phyloP scores from a whole-genome alignment of 64 coral and sea anemone genomes.

The Dendronephthya gigantea region DNA sequence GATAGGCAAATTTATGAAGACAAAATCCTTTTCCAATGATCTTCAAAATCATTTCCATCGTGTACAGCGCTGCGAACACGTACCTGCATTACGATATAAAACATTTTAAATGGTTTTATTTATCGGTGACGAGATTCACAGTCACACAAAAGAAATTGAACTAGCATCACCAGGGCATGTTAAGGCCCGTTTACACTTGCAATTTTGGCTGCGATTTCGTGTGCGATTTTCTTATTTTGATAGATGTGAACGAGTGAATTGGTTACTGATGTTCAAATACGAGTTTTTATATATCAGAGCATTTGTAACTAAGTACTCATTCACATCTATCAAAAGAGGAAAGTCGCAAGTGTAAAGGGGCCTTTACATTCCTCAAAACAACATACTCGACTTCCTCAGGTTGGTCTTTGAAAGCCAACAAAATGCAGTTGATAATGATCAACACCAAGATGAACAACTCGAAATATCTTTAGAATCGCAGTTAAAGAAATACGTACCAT shows the following conservation, averaged over 20 bases:
- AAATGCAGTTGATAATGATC: slow-evolving; percentile 95
- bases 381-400: slow-evolving; percentile 95
- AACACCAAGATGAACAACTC: slow-evolving; percentile 97
- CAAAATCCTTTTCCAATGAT: slow-evolving; percentile 85
- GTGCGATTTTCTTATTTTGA: too few species aligned
- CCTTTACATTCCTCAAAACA: too few species aligned
- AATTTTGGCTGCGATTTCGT: too few species aligned
- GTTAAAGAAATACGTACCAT: slow-evolving; percentile 45
- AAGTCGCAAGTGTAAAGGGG: too few species aligned
- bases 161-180: too few species aligned
- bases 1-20: slow-evolving; percentile 79
- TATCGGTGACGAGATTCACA: not conserved
- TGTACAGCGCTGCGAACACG: slow-evolving; percentile 88
- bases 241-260: too few species aligned
- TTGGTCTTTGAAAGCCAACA: slow-evolving; percentile 72
- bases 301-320: too few species aligned
- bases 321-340: too few species aligned
- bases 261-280: too few species aligned
- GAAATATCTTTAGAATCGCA: slow-evolving; percentile 56
- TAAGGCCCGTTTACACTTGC: too few species aligned
- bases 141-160: too few species aligned
- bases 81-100: slow-evolving; percentile 44
- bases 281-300: too few species aligned
- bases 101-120: not conserved
- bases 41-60: slow-evolving; percentile 87